Evolutionary conservation across 2,888 invertebrate species (phyloP).

Genomic region (Leucophora obtusa): DNA sequence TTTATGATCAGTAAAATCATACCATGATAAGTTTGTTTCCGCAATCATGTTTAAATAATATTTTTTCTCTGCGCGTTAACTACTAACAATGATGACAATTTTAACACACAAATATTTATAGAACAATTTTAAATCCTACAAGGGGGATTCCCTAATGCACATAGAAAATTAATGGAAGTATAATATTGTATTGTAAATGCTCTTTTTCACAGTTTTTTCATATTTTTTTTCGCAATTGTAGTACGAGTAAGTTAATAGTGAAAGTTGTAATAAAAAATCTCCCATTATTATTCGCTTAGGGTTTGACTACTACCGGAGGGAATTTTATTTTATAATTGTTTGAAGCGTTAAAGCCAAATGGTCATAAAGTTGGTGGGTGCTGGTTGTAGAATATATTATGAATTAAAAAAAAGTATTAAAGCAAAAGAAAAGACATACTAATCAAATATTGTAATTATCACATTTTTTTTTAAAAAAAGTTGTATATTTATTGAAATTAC

Average conservation of each 20-base stretch:
- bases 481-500: slow-evolving; percentile 1
- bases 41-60: too few relatives aligned
- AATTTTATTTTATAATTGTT: slow-evolving; percentile 30
- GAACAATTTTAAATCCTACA: too few relatives aligned
- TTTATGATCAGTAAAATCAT: too few relatives aligned
- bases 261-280: background rate
- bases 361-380: slow-evolving; percentile 8
- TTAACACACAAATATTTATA: too few relatives aligned
- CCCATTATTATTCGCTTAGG: background rate
- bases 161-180: background rate
- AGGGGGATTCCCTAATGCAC: background rate
- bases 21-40: too few relatives aligned
- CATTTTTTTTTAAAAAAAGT: slow-evolving; percentile 3
- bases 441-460: slow-evolving; percentile 34
- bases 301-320: slow-evolving; percentile 12
- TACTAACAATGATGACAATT: too few relatives aligned
- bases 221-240: background rate
- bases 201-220: background rate
- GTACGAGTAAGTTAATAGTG: background rate
- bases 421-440: background rate
- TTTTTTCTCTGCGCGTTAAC: too few relatives aligned
- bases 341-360: slow-evolving; percentile 17
- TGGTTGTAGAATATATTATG: background rate
- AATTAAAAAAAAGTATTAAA: slow-evolving; percentile 23
- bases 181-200: background rate